phyloP scores from a whole-genome alignment of 2,113 vertebrate species.

The Protobothrops flavoviridis region DNA sequence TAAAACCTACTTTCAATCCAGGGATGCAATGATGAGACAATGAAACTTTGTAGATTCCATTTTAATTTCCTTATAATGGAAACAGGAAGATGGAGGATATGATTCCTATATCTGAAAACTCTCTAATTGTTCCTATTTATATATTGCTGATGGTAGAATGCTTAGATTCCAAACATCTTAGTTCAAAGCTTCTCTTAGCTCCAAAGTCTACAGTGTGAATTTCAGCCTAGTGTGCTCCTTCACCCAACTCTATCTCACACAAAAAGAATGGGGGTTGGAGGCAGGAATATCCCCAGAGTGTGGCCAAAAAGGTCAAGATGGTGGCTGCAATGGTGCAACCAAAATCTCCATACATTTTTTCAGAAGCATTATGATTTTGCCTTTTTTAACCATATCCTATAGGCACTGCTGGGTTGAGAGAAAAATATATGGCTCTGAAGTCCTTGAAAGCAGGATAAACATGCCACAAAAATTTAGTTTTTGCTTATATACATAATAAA shows the following conservation, averaged over 20 bases:
- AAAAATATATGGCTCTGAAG: not conserved
- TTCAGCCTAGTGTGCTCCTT: too few relatives aligned
- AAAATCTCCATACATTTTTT: not conserved
- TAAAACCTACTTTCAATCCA: not conserved
- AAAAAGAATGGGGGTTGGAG: not conserved
- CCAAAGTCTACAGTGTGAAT: not conserved
- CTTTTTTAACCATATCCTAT: not conserved
- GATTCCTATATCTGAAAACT: not conserved
- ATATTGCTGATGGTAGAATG: too few relatives aligned
- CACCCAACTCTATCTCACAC: not conserved
- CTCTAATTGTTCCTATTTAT: not conserved
- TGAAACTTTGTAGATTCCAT: not conserved
- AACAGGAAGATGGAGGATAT: not conserved
- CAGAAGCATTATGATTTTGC: not conserved
- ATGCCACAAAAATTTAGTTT: not conserved
- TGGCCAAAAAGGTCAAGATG: not conserved
- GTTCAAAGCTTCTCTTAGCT: not conserved
- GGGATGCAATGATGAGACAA: too few relatives aligned
- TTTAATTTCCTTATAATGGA: not conserved
- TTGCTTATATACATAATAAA: not conserved
- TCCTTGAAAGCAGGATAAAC: not conserved
- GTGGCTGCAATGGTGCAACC: not conserved
- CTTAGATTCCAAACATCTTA: not conserved
- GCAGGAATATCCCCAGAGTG: not conserved
- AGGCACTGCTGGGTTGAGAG: not conserved